Evolutionary conservation across 1,140 invertebrate genomes (phyloP), one percentile per base, ranked within the genome.

Genomic region (Ceratosolen solmsi): DNA sequence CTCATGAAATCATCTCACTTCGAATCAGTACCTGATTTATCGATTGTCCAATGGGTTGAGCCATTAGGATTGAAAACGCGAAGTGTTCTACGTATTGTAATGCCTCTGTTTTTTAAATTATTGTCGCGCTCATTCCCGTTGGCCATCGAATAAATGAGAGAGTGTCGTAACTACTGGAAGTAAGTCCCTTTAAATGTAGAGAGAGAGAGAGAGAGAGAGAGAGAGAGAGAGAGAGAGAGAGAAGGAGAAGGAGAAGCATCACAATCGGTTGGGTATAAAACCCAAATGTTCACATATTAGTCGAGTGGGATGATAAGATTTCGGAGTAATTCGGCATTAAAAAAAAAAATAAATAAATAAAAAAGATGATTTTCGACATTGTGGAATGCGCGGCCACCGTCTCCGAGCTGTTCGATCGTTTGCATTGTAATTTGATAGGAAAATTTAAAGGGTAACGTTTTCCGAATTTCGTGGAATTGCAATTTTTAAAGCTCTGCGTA

Each of bases 391-490:
- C n/a, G n/a, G n/a, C n/a, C n/a, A n/a, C n/a, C n/a, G n/a, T n/a
- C n/a, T n/a, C n/a, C 25, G 2, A 36, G 30, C 76, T 54, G 49
- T 51, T 20, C 63, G 51, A 36, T 54, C 17, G 41, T 2, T 70
- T n/a, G 30, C 46, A 15, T 20, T 54, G 7, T 54, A 33, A 70
- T 54, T 36, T 30, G 46, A 54, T 60, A 46, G 60, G 49, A 56
- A 36, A 60, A 15, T 65, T 38, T 41, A 3, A 41, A n/a, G 41
- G 76, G 46, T 65, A 51, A 51, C 79, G 49, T 81, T 75, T 81
- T 76, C 46, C 51, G 60, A 81, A 71, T 79, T 56, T 79, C 51
- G 33, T 22, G 38, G 11, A 49, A 41, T 22, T 11, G 60, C 54
- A 17, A 56, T 54, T 70, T 54, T 36, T 25, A 9, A 25, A 63